Evolutionary conservation across 1,140 invertebrate species (phyloP).

Genomic region (Listronotus bonariensis): DNA sequence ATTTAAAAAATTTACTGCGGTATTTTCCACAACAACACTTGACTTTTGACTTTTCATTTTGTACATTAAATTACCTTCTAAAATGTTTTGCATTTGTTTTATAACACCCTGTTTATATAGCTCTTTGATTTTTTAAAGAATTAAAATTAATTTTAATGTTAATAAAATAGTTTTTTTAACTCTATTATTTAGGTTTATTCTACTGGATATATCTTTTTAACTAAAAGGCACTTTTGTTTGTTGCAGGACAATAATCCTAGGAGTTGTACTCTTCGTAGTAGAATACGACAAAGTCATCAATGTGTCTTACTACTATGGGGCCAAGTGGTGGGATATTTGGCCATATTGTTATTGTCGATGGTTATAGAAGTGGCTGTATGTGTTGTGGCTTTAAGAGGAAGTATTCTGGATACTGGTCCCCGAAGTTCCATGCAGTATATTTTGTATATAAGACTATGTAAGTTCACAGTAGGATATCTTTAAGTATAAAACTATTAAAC

Average conservation of each 20-base stretch:
- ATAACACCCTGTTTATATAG: too few species aligned
- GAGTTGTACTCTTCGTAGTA: slow-evolving; percentile 64
- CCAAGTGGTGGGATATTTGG: slow-evolving; percentile 74
- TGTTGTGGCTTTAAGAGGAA: slow-evolving; percentile 77
- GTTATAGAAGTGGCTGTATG: slow-evolving; percentile 75
- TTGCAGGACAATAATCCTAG: slow-evolving; percentile 64
- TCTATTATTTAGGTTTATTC: not conserved
- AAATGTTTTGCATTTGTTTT: too few species aligned
- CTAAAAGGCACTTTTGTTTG: slow-evolving; percentile 44
- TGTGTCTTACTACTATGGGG: slow-evolving; percentile 68
- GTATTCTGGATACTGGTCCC: slow-evolving; percentile 77
- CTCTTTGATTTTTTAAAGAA: too few species aligned
- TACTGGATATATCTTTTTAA: not conserved
- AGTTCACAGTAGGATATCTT: too few species aligned
- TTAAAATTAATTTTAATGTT: too few species aligned
- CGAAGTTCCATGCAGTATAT: slow-evolving; percentile 80
- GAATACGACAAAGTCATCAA: slow-evolving; percentile 64
- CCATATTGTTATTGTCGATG: slow-evolving; percentile 67
- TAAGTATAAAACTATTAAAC: too few species aligned
- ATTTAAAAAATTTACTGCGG: too few species aligned
- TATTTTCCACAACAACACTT: too few species aligned
- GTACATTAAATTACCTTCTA: too few species aligned
- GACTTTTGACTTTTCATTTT: too few species aligned
- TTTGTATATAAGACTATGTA: slow-evolving; percentile 80
- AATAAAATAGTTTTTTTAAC: not conserved